These are phyloP conservation scores for Morone saxatilis DNA, from an alignment of 2,113 vertebrate species.

Conservation along the genomic window DNA sequence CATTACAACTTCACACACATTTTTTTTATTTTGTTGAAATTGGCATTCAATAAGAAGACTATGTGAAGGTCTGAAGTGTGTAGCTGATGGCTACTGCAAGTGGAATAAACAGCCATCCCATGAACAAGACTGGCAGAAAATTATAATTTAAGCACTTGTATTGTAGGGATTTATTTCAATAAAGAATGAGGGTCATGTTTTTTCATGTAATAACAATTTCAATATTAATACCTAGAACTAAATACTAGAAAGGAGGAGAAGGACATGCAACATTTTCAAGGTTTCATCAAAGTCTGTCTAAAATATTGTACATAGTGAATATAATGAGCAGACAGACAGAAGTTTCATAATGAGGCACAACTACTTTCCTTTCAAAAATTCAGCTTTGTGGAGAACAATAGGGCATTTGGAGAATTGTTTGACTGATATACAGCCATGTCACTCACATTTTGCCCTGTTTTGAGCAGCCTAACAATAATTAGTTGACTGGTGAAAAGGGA, in stretches of 20 bases:
- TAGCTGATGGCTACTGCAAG: slow-evolving; percentile 32
- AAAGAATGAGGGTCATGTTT: not conserved
- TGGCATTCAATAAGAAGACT: slow-evolving; percentile 44
- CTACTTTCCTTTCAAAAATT: not conserved
- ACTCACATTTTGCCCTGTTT: slow-evolving; percentile 29
- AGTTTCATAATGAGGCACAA: not conserved
- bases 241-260: not conserved
- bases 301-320: not conserved
- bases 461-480: slow-evolving; percentile 48
- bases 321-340: not conserved
- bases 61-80: slow-evolving; percentile 23
- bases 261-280: not conserved
- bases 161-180: not conserved
- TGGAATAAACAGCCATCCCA: not conserved
- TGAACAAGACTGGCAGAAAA: not conserved
- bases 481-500: slow-evolving; percentile 54
- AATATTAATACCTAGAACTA: not conserved
- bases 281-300: not conserved
- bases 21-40: slow-evolving; percentile 41
- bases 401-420: not conserved
- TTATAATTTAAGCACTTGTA: not conserved
- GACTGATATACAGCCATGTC: too few species aligned
- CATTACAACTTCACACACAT: slow-evolving; percentile 54
- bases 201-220: not conserved
- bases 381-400: not conserved